phyloP scores from a whole-genome alignment of 2,113 vertebrate species.

The Arizona elegans region DNA sequence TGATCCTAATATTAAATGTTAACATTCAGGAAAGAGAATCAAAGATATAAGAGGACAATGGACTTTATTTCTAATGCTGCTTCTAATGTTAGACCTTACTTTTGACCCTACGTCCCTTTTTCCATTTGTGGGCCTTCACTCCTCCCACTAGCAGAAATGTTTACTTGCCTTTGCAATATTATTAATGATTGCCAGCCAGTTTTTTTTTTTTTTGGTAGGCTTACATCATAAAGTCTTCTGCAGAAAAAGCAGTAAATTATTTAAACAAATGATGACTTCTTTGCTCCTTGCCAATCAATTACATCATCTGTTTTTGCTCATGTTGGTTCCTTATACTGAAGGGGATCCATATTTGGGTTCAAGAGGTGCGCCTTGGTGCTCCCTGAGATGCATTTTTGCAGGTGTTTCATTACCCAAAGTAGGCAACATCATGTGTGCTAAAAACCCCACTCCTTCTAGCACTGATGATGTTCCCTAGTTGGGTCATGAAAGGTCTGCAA shows the following conservation, averaged over 20 bases:
- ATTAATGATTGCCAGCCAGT: neutral
- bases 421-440: too few relatives aligned
- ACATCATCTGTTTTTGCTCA: fast-evolving
- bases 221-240: neutral
- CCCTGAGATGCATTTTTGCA: neutral
- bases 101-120: neutral
- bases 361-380: too few relatives aligned
- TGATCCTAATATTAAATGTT: neutral
- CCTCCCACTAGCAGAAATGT: neutral
- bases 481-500: too few relatives aligned
- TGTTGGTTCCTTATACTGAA: neutral
- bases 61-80: too few relatives aligned
- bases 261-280: conserved; percentile 2
- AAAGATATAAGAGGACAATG: neutral
- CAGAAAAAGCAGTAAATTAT: conserved; percentile 24
- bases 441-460: too few relatives aligned
- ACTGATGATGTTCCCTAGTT: too few relatives aligned
- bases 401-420: neutral
- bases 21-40: neutral
- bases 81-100: neutral
- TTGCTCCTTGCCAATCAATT: neutral
- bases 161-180: neutral
- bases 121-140: neutral
- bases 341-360: neutral
- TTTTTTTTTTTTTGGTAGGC: neutral